A percentile compares a stretch with the other conserved stretches of the same genome.
Evolutionary conservation across 2,797 vertebrate genomes (phyloP).

Genomic region (Simalia tracyae): DNA sequence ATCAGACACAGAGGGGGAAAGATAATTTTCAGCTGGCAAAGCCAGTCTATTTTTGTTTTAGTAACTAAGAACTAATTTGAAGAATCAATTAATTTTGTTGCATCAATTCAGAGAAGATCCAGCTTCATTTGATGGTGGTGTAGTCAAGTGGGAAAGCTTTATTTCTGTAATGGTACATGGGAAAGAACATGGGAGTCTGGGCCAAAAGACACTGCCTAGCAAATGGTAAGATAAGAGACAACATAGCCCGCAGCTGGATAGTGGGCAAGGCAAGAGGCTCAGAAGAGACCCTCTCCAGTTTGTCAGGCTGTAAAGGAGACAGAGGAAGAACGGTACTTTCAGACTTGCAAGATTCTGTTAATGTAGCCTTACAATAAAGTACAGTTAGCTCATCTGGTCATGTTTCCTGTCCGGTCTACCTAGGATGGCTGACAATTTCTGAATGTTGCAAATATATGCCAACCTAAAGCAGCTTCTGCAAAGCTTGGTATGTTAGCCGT

Average conservation of each 20-base stretch:
- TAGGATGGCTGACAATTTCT: background rate
- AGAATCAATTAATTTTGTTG: conserved; percentile 47
- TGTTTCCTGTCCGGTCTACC: too few relatives aligned
- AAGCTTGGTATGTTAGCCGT: conserved; percentile 46
- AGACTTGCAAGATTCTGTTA: too few relatives aligned
- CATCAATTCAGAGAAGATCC: conserved; percentile 47
- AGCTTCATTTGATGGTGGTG: conserved; percentile 31
- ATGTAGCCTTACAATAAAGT: too few relatives aligned
- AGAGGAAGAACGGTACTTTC: too few relatives aligned
- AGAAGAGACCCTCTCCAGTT: too few relatives aligned
- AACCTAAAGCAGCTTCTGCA: conserved; percentile 2
- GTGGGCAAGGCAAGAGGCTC: too few relatives aligned
- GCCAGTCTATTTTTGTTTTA: conserved; percentile 42
- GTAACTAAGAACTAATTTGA: conserved; percentile 54
- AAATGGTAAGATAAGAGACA: too few relatives aligned
- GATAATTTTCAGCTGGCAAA: conserved; percentile 55
- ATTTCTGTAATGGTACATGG: background rate
- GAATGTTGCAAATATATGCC: conserved; percentile 27
- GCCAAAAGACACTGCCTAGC: too few relatives aligned
- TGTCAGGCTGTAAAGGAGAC: too few relatives aligned
- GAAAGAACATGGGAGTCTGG: too few relatives aligned
- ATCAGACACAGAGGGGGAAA: accelerated
- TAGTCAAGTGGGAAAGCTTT: conserved; percentile 40
- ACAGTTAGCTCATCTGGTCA: too few relatives aligned
- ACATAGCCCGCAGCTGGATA: too few relatives aligned